Base-by-base conservation (phyloP, 2,113 vertebrate genomes). In the Sapajus apella region DNA sequence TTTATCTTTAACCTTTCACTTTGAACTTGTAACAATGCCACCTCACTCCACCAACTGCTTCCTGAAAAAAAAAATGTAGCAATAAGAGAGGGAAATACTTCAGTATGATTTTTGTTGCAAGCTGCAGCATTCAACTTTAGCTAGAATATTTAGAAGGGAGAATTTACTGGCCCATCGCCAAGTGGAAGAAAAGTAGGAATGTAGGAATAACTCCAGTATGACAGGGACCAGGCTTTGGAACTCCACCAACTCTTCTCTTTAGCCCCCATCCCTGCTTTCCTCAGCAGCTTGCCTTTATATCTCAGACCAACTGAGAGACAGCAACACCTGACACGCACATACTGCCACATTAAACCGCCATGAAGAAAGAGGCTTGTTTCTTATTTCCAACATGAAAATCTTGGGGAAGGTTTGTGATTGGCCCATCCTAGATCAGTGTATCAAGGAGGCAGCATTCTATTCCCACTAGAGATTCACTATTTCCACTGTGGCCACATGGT, bases 361-460 rank as follows among this genome's bases (percentile, higher is more conserved):
- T 12, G 3, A 52, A 37, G 23, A 64, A 91, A 82, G 11, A n/a
- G 7, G 73, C 13, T 5, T 47, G 68, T 82, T 64, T 32, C 20
- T 52, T 16, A 88, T 50, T 89, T 91, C 45, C 35, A 52, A 40
- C n/a, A 43, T 91, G 27, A 92, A 90, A 72, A 35, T 87, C 35
- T 66, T 84, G 13, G 25, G 9, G 17, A 73, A 55, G 5, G 1
- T 58, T 50, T 64, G 25, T 72, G 5, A 58, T 25, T 79, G 27
- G 17, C 8, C 25, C 7, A 76, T 1, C 21, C 20, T 40, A 23
- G 17, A 58, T 64, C 21, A 45, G 4, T 10, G 1, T 3, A 11
- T n/a, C n/a, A 25, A 72, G 50, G n/a, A 55, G 25, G 6, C 32
- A 61, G 61, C 77, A 6, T 50, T 82, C 45, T 61, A 52, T 17